Percentiles rank a stretch among this genome's conserved stretches.
These are phyloP conservation scores for Eilema caniola DNA, from an alignment of 2,888 invertebrate genomes.

Conservation along the genomic window DNA sequence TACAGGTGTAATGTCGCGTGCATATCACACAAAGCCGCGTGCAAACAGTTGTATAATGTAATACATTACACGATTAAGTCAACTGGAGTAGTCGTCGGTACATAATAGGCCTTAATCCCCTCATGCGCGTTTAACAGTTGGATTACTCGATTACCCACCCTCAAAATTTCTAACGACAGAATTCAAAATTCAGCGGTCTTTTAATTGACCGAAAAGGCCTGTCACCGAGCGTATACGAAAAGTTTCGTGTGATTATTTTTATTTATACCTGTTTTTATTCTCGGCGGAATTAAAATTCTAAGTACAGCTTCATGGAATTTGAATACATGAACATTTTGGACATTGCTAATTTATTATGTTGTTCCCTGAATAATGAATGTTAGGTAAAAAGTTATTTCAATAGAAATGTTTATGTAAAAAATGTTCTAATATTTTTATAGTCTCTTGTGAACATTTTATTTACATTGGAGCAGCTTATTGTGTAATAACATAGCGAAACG, in stretches of 20 bases:
- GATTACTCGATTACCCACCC: conserved; percentile 70
- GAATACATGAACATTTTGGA: conserved; percentile 22
- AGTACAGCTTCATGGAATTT: conserved; percentile 29
- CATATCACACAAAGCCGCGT: conserved; percentile 25
- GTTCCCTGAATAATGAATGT: conserved; percentile 5
- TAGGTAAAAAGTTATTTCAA: not conserved
- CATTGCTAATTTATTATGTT: conserved; percentile 24
- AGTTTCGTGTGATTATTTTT: conserved; percentile 54
- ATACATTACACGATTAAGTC: conserved; percentile 34
- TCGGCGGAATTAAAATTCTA: conserved; percentile 38
- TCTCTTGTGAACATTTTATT: not conserved
- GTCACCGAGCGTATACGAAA: conserved; percentile 53
- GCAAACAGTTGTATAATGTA: conserved; percentile 31
- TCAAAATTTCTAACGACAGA: conserved; percentile 58
- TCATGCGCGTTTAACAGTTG: conserved; percentile 72
- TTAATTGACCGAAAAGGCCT: conserved; percentile 65
- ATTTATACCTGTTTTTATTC: conserved; percentile 50
- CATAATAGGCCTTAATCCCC: conserved; percentile 69
- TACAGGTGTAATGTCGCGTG: conserved; percentile 1
- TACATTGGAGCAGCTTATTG: not conserved
- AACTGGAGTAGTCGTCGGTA: conserved; percentile 55
- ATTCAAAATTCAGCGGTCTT: conserved; percentile 62
- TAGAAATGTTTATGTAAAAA: not conserved
- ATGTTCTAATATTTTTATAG: not conserved
- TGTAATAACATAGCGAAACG: no score